Percentiles rank a stretch among this genome's conserved stretches.
Conservation (phyloP, 1,140 invertebrate genomes). For the Drosophila busckii region DNA sequence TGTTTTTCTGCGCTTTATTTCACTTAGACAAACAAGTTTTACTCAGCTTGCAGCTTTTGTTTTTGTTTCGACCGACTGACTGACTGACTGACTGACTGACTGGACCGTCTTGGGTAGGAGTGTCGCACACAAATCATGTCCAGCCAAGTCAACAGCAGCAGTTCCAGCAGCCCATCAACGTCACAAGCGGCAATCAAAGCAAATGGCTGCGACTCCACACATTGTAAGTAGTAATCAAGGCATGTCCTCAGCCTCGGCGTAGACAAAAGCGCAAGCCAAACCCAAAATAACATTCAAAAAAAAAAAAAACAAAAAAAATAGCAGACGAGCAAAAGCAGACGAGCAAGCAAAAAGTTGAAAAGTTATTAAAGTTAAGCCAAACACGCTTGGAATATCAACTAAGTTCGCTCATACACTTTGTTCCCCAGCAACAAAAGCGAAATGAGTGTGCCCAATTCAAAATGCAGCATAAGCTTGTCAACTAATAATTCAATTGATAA, state of each 20-base stretch:
- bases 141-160: slow-evolving; percentile 30
- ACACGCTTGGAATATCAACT: slow-evolving; percentile 65
- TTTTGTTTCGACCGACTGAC: slow-evolving; percentile 10
- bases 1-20: slow-evolving; percentile 17
- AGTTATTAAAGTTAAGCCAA: slow-evolving; percentile 74
- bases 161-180: slow-evolving; percentile 50
- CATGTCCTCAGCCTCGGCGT: slow-evolving; percentile 43
- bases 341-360: slow-evolving; percentile 68
- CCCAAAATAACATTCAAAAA: too few relatives aligned
- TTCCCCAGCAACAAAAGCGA: too few relatives aligned
- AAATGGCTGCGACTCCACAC: slow-evolving; percentile 3
- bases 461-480: too few relatives aligned
- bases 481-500: too few relatives aligned
- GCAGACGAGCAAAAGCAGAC: too few relatives aligned
- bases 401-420: slow-evolving; percentile 15
- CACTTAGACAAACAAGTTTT: slow-evolving; percentile 22
- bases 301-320: too few relatives aligned
- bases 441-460: too few relatives aligned
- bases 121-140: slow-evolving; percentile 57
- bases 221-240: slow-evolving; percentile 64
- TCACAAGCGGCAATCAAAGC: slow-evolving; percentile 56
- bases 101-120: slow-evolving; percentile 1
- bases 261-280: slow-evolving; percentile 51
- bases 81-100: slow-evolving; percentile 22
- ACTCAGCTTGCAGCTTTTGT: slow-evolving; percentile 32